Conservation (phyloP, 2,113 vertebrate species). For the Myotis brandtii region DNA sequence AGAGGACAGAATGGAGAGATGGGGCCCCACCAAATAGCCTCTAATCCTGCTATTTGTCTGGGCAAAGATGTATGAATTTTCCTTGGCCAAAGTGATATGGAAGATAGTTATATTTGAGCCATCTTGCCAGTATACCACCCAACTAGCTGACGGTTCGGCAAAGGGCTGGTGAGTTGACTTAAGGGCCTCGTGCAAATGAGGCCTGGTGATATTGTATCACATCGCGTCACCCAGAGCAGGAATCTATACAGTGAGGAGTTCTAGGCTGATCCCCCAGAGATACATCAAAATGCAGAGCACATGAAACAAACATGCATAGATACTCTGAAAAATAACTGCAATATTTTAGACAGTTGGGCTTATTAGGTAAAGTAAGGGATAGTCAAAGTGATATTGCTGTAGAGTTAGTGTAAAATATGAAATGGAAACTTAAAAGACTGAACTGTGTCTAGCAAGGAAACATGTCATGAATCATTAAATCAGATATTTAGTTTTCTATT, state of each 20-base stretch:
- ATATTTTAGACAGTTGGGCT: neutral
- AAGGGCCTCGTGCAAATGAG: fast-evolving
- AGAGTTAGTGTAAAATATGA: neutral
- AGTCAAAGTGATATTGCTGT: neutral
- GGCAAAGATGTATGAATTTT: neutral
- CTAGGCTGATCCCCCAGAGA: neutral
- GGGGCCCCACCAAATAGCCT: fast-evolving
- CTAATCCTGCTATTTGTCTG: neutral
- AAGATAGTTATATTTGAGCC: neutral
- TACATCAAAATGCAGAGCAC: neutral
- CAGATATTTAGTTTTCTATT: neutral
- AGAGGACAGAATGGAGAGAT: neutral
- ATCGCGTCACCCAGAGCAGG: neutral
- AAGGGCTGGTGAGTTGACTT: neutral
- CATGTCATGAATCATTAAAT: neutral
- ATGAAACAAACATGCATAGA: neutral
- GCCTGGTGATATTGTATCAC: neutral
- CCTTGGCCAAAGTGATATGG: neutral
- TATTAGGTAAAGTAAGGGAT: neutral
- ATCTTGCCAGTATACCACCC: neutral
- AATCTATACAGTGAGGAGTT: neutral
- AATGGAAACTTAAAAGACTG: neutral
- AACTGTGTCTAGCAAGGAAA: neutral
- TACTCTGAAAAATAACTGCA: neutral
- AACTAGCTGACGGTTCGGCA: neutral